Conservation (phyloP, 1,140 invertebrate species). For the Pseudoatta argentina region DNA sequence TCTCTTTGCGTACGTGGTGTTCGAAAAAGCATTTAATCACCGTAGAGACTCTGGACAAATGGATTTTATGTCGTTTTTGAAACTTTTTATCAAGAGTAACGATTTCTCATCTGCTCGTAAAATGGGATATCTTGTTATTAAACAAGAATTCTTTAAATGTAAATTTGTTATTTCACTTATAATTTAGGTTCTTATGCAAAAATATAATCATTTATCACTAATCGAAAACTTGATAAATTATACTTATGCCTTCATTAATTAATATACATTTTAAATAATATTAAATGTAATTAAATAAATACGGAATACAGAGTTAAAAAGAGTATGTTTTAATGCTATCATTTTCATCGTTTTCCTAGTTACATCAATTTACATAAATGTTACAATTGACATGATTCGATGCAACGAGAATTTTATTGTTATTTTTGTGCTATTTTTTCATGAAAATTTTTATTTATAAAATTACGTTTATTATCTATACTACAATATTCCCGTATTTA, state of each 20-base stretch:
- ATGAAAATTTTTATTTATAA: slow-evolving; percentile 16
- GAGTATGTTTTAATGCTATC: background rate
- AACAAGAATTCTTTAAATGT: background rate
- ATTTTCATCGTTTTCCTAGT: background rate
- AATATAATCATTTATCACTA: slow-evolving; percentile 11
- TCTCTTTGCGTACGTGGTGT: slow-evolving; percentile 7
- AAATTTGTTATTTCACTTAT: slow-evolving; percentile 11
- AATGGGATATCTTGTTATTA: background rate
- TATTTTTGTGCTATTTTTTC: background rate
- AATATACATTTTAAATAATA: background rate
- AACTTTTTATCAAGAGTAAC: background rate
- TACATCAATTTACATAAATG: background rate
- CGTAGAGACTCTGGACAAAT: slow-evolving; percentile 1
- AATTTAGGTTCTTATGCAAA: slow-evolving; percentile 11
- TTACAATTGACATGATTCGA: background rate
- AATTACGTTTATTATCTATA: background rate
- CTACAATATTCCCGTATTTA: background rate
- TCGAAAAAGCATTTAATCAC: slow-evolving; percentile 32
- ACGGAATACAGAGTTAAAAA: background rate
- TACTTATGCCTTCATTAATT: background rate
- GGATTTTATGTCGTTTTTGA: slow-evolving; percentile 12
- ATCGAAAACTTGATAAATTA: background rate
- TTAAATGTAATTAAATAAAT: slow-evolving; percentile 3
- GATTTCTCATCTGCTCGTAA: background rate
- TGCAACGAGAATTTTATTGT: background rate